phyloP scores from a whole-genome alignment of 2,888 invertebrate species.

The Calameuta filiformis region DNA sequence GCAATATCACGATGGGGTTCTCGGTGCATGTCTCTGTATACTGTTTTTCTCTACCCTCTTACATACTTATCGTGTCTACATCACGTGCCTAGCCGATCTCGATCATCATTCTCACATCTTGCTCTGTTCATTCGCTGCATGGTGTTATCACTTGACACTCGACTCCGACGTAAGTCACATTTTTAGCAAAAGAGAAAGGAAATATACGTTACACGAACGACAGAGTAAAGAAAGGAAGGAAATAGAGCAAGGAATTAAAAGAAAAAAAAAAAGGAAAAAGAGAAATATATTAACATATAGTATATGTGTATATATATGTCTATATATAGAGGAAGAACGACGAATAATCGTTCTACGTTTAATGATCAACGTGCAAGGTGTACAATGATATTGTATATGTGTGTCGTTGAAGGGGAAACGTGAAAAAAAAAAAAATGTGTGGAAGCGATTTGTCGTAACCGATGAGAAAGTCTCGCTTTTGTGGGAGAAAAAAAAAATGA shows the following conservation, averaged over 20 bases:
- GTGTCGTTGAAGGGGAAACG: background rate
- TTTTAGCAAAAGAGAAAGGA: slow-evolving; percentile 31
- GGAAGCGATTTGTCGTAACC: background rate
- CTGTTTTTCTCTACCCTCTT: slow-evolving; percentile 41
- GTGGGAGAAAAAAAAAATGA: background rate
- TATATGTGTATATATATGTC: background rate
- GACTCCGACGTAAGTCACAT: slow-evolving; percentile 24
- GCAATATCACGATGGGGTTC: slow-evolving; percentile 45
- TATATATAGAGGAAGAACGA: background rate
- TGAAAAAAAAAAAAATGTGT: background rate
- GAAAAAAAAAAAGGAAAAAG: background rate
- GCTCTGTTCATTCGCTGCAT: slow-evolving; percentile 42
- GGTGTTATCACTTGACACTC: slow-evolving; percentile 33
- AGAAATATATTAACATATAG: background rate
- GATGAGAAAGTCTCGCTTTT: background rate
- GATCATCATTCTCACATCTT: slow-evolving; percentile 53
- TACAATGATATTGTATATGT: background rate
- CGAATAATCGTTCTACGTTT: background rate
- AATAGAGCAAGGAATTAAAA: background rate
- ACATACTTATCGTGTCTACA: slow-evolving; percentile 46
- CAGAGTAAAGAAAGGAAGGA: background rate
- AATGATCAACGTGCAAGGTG: background rate
- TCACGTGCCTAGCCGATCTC: slow-evolving; percentile 47
- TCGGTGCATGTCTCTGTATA: slow-evolving; percentile 54
- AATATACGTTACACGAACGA: slow-evolving; percentile 21